Base-by-base conservation (phyloP, 1,140 invertebrate genomes). In the Macrosteles quadrilineatus region DNA sequence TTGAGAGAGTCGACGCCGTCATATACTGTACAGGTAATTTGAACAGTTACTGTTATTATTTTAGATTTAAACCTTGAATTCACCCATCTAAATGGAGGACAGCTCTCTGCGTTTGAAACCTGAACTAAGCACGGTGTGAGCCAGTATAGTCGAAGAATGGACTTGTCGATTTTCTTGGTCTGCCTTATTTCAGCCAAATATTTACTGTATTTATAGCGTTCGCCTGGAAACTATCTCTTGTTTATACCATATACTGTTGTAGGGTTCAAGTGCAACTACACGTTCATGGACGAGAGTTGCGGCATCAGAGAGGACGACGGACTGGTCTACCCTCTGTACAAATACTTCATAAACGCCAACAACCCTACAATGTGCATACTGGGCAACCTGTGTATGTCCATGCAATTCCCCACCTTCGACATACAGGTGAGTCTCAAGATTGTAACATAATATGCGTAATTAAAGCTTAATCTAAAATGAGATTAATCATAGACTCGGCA, bases 361-460 rank as follows among this genome's bases (percentile, higher is more conserved):
- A 87, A 90, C 75, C 91, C 92, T 12, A 86, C 85, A 21, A 86
- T 97, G 81, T 90, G 86, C 55, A 85, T 97, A 65, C 85, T 96
- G 71, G 93, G 94, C 1, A 81, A 97, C n/a, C 90, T 90, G 1
- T 91, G 87, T 76, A 87, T 88, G 73, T 88, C 94, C 0, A 89
- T 91, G 75, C 92, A 94, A 0, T 95, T 95, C 76, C 90, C 90
- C 43, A 88, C 94, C 83, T 95, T 94, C 78, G 90, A 97, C 78
- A 81, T 92, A 67, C 94, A 97, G 85, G 89, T 93, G 77, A 74
- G 76, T 67, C 30, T n/a, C n/a, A n/a, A n/a, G 23, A 40, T 45
- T 21, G 6, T 57, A 21, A 11, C n/a, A n/a, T n/a, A 9, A 57
- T 57, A 9, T 6, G 12, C 6, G 6, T 57, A 57, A 9, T 57